Evolutionary conservation across 1,140 invertebrate genomes (phyloP), one percentile per base, ranked within the genome.

Genomic region (Heliconius eleuchia): DNA sequence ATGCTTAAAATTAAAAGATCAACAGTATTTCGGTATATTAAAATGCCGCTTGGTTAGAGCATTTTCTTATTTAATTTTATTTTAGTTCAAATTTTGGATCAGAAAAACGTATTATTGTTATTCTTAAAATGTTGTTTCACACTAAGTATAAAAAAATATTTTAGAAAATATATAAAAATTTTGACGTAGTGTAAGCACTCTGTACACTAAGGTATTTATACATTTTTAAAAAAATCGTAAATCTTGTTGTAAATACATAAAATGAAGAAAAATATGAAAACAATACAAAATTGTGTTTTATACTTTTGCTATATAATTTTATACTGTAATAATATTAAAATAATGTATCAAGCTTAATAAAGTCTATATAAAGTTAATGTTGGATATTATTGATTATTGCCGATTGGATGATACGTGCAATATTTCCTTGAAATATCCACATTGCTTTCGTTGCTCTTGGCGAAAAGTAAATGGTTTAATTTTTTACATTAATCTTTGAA

Each of bases 1-100:
- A 78, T 84, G 81, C 86, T 88, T 88, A 85, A 86, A n/a, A n/a
- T n/a, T n/a, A n/a, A 83, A 81, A 77, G 74, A 74, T 74, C 57
- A 55, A 80, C 7, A 72, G 70, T 76, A 76, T 34, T 55, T 76
- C 34, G n/a, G 55, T 57, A 23, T 57, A 23, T 23, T 57, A 23
- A 11, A 57, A 9, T 57, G n/a, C 3, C 1, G 50, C 6, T 52
- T 52, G 13, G 42, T 46, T 52, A 19, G 18, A 52, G 50, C 18
- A 6, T 19, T 6, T 52, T 19, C 6, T 19, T 52, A 8, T 52
- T 52, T 5, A 16, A 52, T 19, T 52, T 52, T 52, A 52, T 16
- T 0, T 52, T 7, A 52, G 6, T 52, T 52, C 18, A 4, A 23
- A 16, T 46, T 13, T 46, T 1, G 11, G 16, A 3, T 46, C 11